Conservation (phyloP, 1,140 invertebrate species). For the Mya arenaria region DNA sequence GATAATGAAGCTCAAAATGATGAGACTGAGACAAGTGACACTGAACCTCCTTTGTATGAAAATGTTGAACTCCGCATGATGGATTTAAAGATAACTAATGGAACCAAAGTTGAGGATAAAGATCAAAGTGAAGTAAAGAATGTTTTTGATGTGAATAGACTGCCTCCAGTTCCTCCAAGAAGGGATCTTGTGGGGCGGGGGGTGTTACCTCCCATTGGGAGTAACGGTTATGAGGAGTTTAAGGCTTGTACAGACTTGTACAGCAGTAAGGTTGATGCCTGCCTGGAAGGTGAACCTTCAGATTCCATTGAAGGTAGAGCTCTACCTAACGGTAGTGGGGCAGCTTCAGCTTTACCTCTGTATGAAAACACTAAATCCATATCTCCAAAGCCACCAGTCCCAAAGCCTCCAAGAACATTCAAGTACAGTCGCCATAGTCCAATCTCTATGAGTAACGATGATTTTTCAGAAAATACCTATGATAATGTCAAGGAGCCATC, state of each 20-base stretch:
- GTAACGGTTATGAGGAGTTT: conserved; percentile 1
- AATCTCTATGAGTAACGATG: neutral
- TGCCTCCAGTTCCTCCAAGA: conserved; percentile 45
- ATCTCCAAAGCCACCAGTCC: conserved; percentile 6
- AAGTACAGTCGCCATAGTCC: conserved; percentile 53
- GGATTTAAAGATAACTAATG: neutral
- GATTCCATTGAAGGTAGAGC: neutral
- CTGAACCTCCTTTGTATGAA: conserved; percentile 32
- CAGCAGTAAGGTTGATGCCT: neutral
- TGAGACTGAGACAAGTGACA: conserved; percentile 2
- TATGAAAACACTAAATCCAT: conserved; percentile 12
- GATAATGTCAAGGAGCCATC: conserved; percentile 14
- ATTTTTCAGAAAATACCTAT: neutral
- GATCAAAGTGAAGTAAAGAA: neutral
- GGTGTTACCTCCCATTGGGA: conserved; percentile 41
- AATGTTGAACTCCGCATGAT: conserved; percentile 39
- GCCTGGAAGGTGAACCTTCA: neutral
- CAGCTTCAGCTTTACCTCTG: neutral
- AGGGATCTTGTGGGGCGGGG: conserved; percentile 16
- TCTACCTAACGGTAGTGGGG: neutral
- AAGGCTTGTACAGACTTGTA: neutral
- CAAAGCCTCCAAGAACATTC: conserved; percentile 33
- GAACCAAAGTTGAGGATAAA: neutral
- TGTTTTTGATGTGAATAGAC: neutral
- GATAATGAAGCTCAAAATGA: neutral